Percentiles rank a stretch among this genome's conserved stretches.
phyloP scores from a whole-genome alignment of 2,797 vertebrate genomes.

The Falco novaeseelandiae region DNA sequence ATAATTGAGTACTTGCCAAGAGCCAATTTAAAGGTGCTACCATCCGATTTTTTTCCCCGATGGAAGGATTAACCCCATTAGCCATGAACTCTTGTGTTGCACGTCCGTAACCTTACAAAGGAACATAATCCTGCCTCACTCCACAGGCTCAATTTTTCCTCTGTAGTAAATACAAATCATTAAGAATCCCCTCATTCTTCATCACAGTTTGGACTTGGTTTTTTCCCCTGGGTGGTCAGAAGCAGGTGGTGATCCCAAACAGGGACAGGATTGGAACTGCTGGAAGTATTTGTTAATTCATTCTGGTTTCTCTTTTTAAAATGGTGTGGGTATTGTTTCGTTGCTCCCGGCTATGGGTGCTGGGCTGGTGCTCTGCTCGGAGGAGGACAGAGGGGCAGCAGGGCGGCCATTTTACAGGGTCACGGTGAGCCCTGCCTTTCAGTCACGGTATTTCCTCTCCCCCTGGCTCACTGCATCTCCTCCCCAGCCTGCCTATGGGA shows the following conservation, averaged over 20 bases:
- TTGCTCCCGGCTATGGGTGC: background rate
- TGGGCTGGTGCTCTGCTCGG: background rate
- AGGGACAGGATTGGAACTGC: background rate
- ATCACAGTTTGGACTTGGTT: background rate
- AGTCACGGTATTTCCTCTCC: background rate
- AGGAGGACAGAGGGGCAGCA: background rate
- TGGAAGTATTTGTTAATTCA: background rate
- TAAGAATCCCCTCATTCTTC: background rate
- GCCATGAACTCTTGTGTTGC: background rate
- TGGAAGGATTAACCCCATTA: slow-evolving; percentile 30
- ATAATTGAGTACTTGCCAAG: background rate
- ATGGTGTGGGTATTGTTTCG: too few species aligned
- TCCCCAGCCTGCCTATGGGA: background rate
- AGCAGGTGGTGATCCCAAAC: background rate
- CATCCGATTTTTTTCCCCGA: background rate
- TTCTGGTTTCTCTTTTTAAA: background rate
- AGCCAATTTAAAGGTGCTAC: slow-evolving; percentile 35
- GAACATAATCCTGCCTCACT: background rate
- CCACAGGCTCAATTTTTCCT: background rate
- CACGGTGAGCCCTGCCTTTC: fast-evolving
- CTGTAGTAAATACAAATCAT: background rate
- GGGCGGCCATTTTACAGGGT: background rate
- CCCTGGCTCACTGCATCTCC: background rate
- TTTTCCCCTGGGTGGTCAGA: background rate
- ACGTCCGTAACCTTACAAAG: background rate